Base-by-base conservation (phyloP, 2,113 vertebrate genomes). In the Crypturellus undulatus region DNA sequence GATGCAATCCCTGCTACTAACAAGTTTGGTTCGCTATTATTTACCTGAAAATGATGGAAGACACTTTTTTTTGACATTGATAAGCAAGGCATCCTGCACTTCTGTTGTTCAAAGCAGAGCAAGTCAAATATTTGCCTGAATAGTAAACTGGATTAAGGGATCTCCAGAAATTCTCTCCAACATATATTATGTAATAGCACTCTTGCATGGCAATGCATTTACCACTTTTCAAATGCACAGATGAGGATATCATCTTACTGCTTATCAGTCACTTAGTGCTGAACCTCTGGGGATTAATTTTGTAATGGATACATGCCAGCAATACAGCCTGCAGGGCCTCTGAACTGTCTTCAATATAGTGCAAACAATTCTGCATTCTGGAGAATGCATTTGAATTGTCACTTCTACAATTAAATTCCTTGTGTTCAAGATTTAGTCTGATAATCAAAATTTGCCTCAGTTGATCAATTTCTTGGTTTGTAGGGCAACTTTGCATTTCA, bases 171-270 rank as follows among this genome's bases (percentile, higher is more conserved):
- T 17, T 89, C 28, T 25, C 56, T 72, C 34, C 43, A 79, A 20
- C 5, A 17, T 49, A 15, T 64, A 30, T 6, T 82, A 15, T 63
- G 79, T 45, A 84, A 78, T 15, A 84, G 9, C 8, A 73, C 16
- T n/a, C 54, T 24, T 56, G 28, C 16, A 82, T 79, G 86, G 42
- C 42, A 89, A 2, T 20, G 12, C n/a, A 77, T 24, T 54, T n/a
- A 38, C 1, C 34, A 54, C 3, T 49, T 80, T 84, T 65, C 20
- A n/a, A 15, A 60, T n/a, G 13, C 40, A 62, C 11, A 38, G 21
- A 73, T 7, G 22, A 79, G 43, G 6, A 87, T 25, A 67, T 0
- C 0, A 65, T 13, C 54, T 19, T 22, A 21, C 24, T 3, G 2
- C 28, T 75, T 69, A 69, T 8, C 6, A 43, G n/a, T 14, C 76